phyloP scores from a whole-genome alignment of 2,113 vertebrate genomes.

The Gobius niger region DNA sequence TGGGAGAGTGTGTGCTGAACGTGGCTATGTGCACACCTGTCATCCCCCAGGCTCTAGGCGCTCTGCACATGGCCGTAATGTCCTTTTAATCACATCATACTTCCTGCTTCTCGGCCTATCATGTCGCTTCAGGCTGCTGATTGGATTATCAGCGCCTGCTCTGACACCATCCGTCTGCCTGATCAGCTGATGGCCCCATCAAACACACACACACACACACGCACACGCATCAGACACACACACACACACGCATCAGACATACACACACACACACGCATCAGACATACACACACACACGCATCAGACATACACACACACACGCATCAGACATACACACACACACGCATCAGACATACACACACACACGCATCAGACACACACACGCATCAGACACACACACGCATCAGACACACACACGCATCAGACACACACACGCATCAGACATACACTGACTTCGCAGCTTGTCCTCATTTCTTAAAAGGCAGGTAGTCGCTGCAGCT shows the following conservation, averaged over 20 bases:
- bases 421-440: constrained; percentile 57
- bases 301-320: too few relatives aligned
- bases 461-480: background rate
- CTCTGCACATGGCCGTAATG: constrained; percentile 93
- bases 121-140: constrained; percentile 91
- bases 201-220: constrained; percentile 62
- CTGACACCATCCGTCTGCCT: constrained; percentile 72
- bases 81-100: constrained; percentile 95
- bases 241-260: constrained; percentile 14
- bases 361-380: constrained; percentile 66
- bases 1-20: constrained; percentile 30
- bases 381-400: constrained; percentile 65
- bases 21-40: constrained; percentile 53
- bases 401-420: constrained; percentile 66
- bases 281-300: too few relatives aligned
- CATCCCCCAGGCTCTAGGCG: constrained; percentile 71
- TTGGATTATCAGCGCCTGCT: constrained; percentile 82
- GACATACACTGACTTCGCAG: too few relatives aligned
- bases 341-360: constrained; percentile 29
- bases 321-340: too few relatives aligned
- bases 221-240: constrained; percentile 56
- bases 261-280: too few relatives aligned
- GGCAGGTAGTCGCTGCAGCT: constrained; percentile 12
- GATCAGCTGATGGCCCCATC: constrained; percentile 73
- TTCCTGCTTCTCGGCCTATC: constrained; percentile 95